Evolutionary conservation across 2,797 vertebrate species (phyloP).

Genomic region (Malurus splendens): DNA sequence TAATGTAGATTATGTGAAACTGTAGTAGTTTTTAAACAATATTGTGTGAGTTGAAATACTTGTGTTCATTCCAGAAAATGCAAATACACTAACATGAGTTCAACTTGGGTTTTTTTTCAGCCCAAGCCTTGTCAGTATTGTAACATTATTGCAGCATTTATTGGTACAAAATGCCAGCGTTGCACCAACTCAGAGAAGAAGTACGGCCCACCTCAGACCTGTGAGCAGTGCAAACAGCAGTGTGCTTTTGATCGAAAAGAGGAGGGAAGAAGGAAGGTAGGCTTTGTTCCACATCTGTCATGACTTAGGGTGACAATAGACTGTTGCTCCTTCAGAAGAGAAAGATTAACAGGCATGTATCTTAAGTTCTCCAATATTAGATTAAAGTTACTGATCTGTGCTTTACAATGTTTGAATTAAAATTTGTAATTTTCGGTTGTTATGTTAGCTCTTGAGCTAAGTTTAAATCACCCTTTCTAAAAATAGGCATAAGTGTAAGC

Average conservation of each 20-base stretch:
- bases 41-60: neutral
- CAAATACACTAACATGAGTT: neutral
- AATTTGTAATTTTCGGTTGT: neutral
- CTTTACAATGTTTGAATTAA: neutral
- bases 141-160: constrained; percentile 98
- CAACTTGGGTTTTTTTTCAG: constrained; percentile 63
- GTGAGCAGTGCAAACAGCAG: constrained; percentile 97
- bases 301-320: neutral
- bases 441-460: neutral
- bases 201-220: constrained; percentile 95
- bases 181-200: constrained; percentile 99
- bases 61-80: neutral
- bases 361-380: neutral
- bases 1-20: neutral
- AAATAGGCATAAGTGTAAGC: neutral
- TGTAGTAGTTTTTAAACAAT: neutral
- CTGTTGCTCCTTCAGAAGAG: neutral
- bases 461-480: neutral
- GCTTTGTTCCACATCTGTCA: neutral
- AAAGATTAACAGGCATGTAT: neutral
- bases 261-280: constrained; percentile 93
- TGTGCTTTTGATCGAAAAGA: constrained; percentile 97
- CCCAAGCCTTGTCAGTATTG: constrained; percentile 99
- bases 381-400: neutral
- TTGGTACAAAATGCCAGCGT: constrained; percentile 97